Conservation (phyloP, 2,797 vertebrate species). For the Sebastes trivittatus region DNA sequence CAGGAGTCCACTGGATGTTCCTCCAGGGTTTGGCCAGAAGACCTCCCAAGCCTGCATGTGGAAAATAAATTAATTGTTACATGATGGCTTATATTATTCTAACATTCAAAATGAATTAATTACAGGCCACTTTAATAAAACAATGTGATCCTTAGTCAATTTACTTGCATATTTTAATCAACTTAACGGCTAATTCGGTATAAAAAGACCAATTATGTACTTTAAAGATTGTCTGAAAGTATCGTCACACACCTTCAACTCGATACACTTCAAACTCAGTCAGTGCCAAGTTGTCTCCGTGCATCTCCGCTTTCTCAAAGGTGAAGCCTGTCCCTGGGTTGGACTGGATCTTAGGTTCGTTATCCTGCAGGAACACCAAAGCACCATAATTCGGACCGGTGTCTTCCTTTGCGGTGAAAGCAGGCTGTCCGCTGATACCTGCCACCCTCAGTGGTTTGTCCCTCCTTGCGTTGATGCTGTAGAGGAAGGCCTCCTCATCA, state of each 20-base stretch:
- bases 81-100: neutral
- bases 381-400: conserved; percentile 52
- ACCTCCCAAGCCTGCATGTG: conserved; percentile 44
- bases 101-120: neutral
- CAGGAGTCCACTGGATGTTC: conserved; percentile 56
- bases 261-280: conserved; percentile 72
- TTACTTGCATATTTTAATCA: neutral
- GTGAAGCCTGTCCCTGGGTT: conserved; percentile 29
- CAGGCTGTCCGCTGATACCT: neutral
- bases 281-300: conserved; percentile 49
- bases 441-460: conserved; percentile 43
- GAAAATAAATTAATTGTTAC: neutral
- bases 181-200: accelerated
- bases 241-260: conserved; percentile 62
- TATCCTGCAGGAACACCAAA: conserved; percentile 46
- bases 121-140: neutral
- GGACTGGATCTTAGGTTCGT: neutral
- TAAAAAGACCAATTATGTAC: neutral
- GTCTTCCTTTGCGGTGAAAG: conserved; percentile 36
- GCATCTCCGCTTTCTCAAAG: conserved; percentile 50
- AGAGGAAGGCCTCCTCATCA: conserved; percentile 73
- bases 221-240: neutral
- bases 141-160: neutral
- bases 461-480: conserved; percentile 45
- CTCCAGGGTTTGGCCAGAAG: conserved; percentile 74